These are phyloP conservation scores for Amphipyra berbera DNA, from an alignment of 2,888 invertebrate genomes.

Conservation along the genomic window DNA sequence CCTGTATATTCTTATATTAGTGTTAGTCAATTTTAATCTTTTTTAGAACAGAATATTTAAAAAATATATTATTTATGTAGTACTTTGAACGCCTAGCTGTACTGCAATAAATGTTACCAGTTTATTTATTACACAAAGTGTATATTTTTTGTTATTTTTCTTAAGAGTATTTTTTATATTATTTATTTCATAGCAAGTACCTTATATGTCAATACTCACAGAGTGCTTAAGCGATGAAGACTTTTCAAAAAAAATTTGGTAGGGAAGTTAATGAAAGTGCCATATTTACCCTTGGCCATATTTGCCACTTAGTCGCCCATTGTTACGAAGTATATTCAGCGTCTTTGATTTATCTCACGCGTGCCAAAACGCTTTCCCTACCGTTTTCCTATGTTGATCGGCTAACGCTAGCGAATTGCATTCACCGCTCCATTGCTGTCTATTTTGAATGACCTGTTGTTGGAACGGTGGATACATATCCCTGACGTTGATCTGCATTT, in stretches of 20 bases:
- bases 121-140: constrained; percentile 40
- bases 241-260: constrained; percentile 43
- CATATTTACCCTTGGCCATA: background rate
- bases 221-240: constrained; percentile 40
- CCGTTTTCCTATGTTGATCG: background rate
- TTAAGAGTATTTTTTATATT: constrained; percentile 36
- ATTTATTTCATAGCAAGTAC: constrained; percentile 39
- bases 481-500: constrained; percentile 6
- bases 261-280: background rate
- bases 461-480: background rate
- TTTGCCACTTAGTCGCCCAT: background rate
- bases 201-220: constrained; percentile 36
- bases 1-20: no score
- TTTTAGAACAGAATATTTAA: constrained; percentile 1
- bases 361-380: constrained; percentile 11
- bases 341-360: background rate
- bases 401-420: background rate
- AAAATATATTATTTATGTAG: constrained; percentile 4
- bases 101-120: constrained; percentile 52
- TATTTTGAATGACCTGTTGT: constrained; percentile 17
- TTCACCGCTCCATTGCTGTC: background rate
- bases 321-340: background rate
- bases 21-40: no score
- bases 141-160: constrained; percentile 38
- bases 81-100: constrained; percentile 24